Percentiles rank a stretch among this genome's conserved stretches.
Evolutionary conservation across 2,113 vertebrate species (phyloP).

Genomic region (Poeciliopsis prolifica): DNA sequence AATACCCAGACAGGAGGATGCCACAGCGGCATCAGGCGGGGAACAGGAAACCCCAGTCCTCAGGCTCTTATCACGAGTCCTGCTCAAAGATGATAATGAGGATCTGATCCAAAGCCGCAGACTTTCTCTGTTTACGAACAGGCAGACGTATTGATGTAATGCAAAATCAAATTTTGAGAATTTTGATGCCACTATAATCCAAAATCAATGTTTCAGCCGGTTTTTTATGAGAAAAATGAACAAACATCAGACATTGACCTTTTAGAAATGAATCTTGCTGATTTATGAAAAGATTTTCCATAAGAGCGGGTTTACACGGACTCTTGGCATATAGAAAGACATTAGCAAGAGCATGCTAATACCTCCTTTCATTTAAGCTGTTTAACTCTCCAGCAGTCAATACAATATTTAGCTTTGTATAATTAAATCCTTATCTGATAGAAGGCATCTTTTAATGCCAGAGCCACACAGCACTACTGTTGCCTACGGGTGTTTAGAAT

Average conservation of each 20-base stretch:
- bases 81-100: conserved; percentile 44
- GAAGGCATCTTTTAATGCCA: conserved; percentile 40
- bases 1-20: conserved; percentile 61
- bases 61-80: conserved; percentile 42
- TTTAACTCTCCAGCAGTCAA: conserved; percentile 51
- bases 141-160: conserved; percentile 31
- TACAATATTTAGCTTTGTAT: conserved; percentile 50
- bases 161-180: conserved; percentile 47
- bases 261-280: conserved; percentile 49
- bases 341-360: conserved; percentile 35
- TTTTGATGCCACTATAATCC: conserved; percentile 40
- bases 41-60: conserved; percentile 58
- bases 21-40: conserved; percentile 34
- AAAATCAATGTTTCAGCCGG: conserved; percentile 43
- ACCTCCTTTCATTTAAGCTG: conserved; percentile 34
- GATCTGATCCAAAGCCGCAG: conserved; percentile 35
- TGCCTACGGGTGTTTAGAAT: conserved; percentile 41
- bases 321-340: conserved; percentile 41
- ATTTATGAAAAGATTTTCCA: conserved; percentile 39
- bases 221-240: conserved; percentile 43
- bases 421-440: conserved; percentile 56
- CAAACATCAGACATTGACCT: conserved; percentile 63
- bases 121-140: not conserved
- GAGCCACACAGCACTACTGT: conserved; percentile 34
- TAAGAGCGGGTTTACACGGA: conserved; percentile 41